Evolutionary conservation across 2,888 invertebrate genomes (phyloP).

Genomic region (Ichneumon xanthorius): DNA sequence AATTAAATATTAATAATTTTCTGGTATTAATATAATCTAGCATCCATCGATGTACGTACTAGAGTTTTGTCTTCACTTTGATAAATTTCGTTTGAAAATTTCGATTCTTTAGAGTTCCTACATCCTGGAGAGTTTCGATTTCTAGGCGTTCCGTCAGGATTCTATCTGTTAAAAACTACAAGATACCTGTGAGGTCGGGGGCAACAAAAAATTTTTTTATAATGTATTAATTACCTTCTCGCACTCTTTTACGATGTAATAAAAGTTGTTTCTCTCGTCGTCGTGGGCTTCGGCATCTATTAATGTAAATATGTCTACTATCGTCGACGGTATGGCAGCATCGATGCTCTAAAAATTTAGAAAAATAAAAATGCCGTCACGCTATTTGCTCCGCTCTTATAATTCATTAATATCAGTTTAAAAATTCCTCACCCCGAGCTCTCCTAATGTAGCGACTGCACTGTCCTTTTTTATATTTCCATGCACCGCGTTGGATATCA

Average conservation of each 20-base stretch:
- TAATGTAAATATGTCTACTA: conserved; percentile 94
- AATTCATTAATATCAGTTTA: conserved; percentile 12
- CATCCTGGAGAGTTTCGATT: conserved; percentile 96
- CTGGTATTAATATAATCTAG: conserved; percentile 15
- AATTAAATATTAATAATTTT: neutral
- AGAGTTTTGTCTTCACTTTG: conserved; percentile 98
- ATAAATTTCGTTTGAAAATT: conserved; percentile 98
- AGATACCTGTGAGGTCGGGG: conserved; percentile 60
- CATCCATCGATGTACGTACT: conserved; percentile 89
- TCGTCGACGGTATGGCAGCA: conserved; percentile 92
- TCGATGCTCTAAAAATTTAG: conserved; percentile 88
- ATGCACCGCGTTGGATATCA: conserved; percentile 91
- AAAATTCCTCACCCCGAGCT: conserved; percentile 89
- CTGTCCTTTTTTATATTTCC: conserved; percentile 93
- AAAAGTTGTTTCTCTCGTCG: conserved; percentile 91
- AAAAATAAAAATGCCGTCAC: neutral
- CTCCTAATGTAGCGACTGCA: conserved; percentile 90
- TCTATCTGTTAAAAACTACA: conserved; percentile 91
- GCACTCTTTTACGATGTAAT: conserved; percentile 91
- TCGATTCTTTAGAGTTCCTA: conserved; percentile 95
- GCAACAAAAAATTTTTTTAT: neutral
- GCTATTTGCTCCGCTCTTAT: neutral
- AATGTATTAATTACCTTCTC: conserved; percentile 87
- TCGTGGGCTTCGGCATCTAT: conserved; percentile 94
- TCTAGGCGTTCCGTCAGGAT: conserved; percentile 96